phyloP scores from a whole-genome alignment of 2,113 vertebrate genomes.

The Leuciscus idus region DNA sequence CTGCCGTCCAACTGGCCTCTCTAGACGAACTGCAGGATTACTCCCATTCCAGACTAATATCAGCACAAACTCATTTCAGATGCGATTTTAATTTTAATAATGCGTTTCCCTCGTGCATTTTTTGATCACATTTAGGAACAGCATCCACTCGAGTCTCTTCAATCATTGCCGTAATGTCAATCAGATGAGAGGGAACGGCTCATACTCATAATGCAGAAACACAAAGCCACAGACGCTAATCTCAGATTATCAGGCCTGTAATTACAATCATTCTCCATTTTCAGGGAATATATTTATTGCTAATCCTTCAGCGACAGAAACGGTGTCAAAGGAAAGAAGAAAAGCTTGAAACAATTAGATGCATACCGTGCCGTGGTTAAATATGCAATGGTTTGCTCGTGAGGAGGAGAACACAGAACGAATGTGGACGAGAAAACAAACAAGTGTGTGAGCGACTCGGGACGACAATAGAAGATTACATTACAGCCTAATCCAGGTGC shows the following conservation, averaged over 20 bases:
- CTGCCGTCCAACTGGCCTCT: conserved; percentile 20
- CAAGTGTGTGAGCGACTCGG: background rate
- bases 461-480: conserved; percentile 28
- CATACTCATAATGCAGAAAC: conserved; percentile 51
- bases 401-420: background rate
- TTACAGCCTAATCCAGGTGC: conserved; percentile 40
- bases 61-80: background rate
- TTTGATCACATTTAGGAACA: conserved; percentile 41
- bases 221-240: conserved; percentile 56
- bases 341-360: background rate
- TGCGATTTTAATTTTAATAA: background rate
- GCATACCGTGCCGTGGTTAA: background rate
- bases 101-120: conserved; percentile 18
- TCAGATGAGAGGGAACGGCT: conserved; percentile 52
- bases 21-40: conserved; percentile 1
- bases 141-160: background rate
- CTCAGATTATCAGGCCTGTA: conserved; percentile 59
- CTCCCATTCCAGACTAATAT: background rate
- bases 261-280: conserved; percentile 55
- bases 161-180: conserved; percentile 56
- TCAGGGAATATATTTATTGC: conserved; percentile 5
- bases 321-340: background rate
- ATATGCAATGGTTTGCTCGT: background rate
- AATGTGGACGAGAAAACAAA: conserved; percentile 6
- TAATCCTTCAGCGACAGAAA: conserved; percentile 20